These are phyloP conservation scores for Gila orcuttii DNA, from an alignment of 2,113 vertebrate genomes.

Conservation along the genomic window DNA sequence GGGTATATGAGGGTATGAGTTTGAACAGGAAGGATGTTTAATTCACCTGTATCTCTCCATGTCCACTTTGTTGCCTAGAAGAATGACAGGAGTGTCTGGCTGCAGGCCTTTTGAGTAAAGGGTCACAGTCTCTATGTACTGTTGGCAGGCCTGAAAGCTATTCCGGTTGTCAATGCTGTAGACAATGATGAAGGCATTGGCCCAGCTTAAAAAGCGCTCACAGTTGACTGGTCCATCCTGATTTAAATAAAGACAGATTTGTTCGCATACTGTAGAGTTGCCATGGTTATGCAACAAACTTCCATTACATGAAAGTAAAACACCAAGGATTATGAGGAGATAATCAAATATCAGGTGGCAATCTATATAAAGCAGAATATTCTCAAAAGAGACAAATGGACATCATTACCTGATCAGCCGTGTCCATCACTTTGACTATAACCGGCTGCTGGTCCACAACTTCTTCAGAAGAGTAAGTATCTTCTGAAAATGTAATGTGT, in stretches of 20 bases:
- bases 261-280: background rate
- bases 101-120: slow-evolving; percentile 74
- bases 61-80: slow-evolving; percentile 92
- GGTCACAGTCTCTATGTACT: slow-evolving; percentile 81
- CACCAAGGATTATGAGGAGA: background rate
- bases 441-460: slow-evolving; percentile 86
- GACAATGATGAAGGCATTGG: slow-evolving; percentile 84
- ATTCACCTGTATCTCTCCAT: slow-evolving; percentile 90
- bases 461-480: slow-evolving; percentile 87
- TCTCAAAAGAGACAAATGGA: background rate
- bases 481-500: slow-evolving; percentile 79
- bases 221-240: slow-evolving; percentile 85
- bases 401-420: slow-evolving; percentile 84
- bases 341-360: background rate
- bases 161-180: slow-evolving; percentile 84
- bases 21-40: background rate
- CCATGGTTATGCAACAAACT: slow-evolving; percentile 1
- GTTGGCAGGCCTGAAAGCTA: slow-evolving; percentile 83
- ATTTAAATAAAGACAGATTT: background rate
- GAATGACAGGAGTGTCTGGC: slow-evolving; percentile 74
- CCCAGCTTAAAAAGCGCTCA: slow-evolving; percentile 88
- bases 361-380: background rate
- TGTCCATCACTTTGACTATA: slow-evolving; percentile 89
- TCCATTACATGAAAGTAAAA: background rate
- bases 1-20: too few species aligned